Conservation (phyloP, 1,140 invertebrate genomes). For the Leptopilina clavipes region DNA sequence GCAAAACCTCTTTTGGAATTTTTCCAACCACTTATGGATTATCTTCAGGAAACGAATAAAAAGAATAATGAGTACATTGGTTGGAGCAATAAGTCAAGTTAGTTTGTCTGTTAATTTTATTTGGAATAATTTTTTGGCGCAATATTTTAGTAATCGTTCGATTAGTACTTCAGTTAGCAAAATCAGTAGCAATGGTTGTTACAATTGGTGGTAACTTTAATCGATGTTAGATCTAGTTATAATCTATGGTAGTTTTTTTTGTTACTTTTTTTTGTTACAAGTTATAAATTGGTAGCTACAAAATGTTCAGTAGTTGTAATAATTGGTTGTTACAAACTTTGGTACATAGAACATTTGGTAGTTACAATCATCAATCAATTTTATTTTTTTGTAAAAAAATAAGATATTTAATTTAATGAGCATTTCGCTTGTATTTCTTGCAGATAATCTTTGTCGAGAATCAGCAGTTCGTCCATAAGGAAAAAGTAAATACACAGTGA, state of each 20-base stretch:
- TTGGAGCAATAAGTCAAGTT: not conserved
- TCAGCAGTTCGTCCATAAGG: not conserved
- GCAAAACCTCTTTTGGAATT: not conserved
- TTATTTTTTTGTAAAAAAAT: not conserved
- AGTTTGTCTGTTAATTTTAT: not conserved
- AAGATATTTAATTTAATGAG: not conserved
- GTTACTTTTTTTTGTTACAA: no score
- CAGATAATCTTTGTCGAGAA: not conserved
- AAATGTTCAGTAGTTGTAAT: no score
- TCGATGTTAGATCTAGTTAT: no score
- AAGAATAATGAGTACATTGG: not conserved
- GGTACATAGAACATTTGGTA: no score
- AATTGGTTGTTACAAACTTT: no score
- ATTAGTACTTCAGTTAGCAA: no score
- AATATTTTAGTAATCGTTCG: no score
- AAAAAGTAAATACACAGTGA: not conserved
- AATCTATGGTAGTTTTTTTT: no score
- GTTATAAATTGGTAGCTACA: no score
- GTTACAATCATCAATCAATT: no score
- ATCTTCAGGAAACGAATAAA: not conserved
- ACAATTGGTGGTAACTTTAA: no score
- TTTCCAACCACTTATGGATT: slow-evolving; percentile 11
- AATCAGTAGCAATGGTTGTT: no score
- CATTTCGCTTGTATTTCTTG: not conserved
- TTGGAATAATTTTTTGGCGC: not conserved